phyloP scores from a whole-genome alignment of 2,113 vertebrate genomes.

The Pogona vitticeps region DNA sequence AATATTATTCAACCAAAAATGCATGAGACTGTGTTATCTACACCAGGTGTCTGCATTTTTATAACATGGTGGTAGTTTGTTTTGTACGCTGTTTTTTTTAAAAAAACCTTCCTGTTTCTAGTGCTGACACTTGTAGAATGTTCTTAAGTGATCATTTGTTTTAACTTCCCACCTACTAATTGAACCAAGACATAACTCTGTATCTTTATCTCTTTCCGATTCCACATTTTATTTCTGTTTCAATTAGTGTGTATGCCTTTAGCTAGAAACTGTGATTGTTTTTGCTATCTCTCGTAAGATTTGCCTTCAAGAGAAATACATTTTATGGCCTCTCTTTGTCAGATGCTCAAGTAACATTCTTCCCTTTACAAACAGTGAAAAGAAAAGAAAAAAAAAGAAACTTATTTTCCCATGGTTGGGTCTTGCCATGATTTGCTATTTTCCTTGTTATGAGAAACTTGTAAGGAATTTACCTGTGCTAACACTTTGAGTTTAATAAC shows the following conservation, averaged over 20 bases:
- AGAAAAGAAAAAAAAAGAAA: constrained; percentile 16
- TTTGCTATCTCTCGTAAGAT: constrained; percentile 55
- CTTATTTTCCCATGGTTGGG: constrained; percentile 3
- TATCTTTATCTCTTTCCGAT: constrained; percentile 62
- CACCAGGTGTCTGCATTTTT: constrained; percentile 57
- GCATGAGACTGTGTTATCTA: constrained; percentile 34
- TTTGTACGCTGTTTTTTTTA: constrained; percentile 15
- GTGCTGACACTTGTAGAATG: constrained; percentile 43
- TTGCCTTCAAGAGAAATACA: constrained; percentile 57
- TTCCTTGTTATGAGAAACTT: neutral
- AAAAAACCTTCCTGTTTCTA: constrained; percentile 52
- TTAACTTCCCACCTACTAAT: constrained; percentile 67
- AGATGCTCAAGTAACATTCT: constrained; percentile 41
- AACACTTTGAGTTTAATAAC: neutral
- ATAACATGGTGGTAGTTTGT: neutral
- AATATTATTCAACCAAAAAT: constrained; percentile 49
- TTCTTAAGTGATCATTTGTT: constrained; percentile 64
- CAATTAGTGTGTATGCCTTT: constrained; percentile 59
- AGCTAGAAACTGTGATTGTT: constrained; percentile 61
- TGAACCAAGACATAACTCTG: constrained; percentile 59
- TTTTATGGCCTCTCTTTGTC: constrained; percentile 64
- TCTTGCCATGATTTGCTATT: neutral
- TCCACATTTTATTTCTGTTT: constrained; percentile 65
- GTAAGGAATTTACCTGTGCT: neutral
- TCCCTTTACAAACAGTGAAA: constrained; percentile 23